These are phyloP conservation scores for Nylanderia fulva DNA, from an alignment of 1,140 invertebrate species.

Conservation along the genomic window DNA sequence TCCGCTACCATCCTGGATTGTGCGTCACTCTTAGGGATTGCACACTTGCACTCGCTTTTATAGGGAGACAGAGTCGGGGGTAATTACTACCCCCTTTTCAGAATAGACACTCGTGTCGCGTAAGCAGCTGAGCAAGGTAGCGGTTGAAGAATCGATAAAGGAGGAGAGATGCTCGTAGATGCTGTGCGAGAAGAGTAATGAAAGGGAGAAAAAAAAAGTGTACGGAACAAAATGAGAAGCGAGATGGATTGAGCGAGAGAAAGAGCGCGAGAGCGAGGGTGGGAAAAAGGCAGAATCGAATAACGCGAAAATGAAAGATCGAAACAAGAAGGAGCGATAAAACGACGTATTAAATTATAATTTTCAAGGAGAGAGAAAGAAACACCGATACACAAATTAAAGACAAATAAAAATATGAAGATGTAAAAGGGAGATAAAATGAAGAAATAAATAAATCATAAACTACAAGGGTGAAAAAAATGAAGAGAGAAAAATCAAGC, in stretches of 20 bases:
- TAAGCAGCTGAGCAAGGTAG: neutral
- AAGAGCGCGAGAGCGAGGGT: neutral
- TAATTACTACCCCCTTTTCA: conserved; percentile 71
- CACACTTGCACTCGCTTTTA: neutral
- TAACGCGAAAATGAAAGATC: conserved; percentile 33
- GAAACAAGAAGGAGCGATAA: conserved; percentile 40
- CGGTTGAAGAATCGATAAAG: conserved; percentile 49
- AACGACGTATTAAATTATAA: conserved; percentile 24
- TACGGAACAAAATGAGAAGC: conserved; percentile 5
- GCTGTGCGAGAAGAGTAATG: conserved; percentile 43
- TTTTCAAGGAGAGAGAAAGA: neutral
- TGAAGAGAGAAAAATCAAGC: neutral
- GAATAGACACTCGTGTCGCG: conserved; percentile 49
- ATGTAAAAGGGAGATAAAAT: conserved; percentile 9
- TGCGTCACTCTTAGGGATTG: conserved; percentile 49
- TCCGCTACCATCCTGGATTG: conserved; percentile 9
- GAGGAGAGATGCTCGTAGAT: neutral
- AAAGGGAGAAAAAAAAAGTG: neutral
- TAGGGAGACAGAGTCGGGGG: no score
- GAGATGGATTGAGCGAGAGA: neutral
- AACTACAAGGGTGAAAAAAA: conserved; percentile 32
- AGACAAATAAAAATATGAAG: neutral
- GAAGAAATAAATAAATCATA: neutral
- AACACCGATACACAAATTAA: conserved; percentile 14
- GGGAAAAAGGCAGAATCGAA: conserved; percentile 31